These are phyloP conservation scores for Channallabes apus DNA, from an alignment of 2,797 vertebrate species.

Conservation along the genomic window DNA sequence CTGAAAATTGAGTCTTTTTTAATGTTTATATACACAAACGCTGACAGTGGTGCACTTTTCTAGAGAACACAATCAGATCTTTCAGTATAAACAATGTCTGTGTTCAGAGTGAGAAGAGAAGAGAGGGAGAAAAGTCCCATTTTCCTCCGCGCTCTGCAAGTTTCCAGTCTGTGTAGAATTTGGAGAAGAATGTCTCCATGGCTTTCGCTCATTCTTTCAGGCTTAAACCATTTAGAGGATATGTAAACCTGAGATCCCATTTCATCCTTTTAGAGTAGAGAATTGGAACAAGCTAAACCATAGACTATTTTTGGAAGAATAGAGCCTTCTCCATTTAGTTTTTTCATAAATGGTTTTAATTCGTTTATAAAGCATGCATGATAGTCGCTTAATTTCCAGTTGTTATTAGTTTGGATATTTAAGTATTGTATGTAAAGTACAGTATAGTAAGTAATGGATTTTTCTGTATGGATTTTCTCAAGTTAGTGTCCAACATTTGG, in stretches of 20 bases:
- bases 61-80: conserved; percentile 36
- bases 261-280: conserved; percentile 30
- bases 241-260: conserved; percentile 40
- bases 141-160: conserved; percentile 5
- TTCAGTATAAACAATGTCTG: conserved; percentile 45
- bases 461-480: neutral
- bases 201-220: conserved; percentile 13
- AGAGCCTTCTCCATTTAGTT: neutral
- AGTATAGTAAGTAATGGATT: neutral
- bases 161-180: conserved; percentile 30
- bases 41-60: conserved; percentile 32
- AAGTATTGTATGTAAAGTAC: neutral
- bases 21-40: conserved; percentile 43
- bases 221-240: conserved; percentile 27
- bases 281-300: neutral
- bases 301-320: conserved; percentile 21
- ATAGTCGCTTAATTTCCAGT: neutral
- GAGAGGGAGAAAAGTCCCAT: neutral
- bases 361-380: neutral
- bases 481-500: neutral
- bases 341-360: neutral
- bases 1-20: conserved; percentile 36
- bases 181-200: conserved; percentile 14
- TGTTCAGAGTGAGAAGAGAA: conserved; percentile 15
- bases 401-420: neutral